These are phyloP conservation scores for Empidonax traillii DNA, from an alignment of 2,113 vertebrate genomes.

Conservation along the genomic window DNA sequence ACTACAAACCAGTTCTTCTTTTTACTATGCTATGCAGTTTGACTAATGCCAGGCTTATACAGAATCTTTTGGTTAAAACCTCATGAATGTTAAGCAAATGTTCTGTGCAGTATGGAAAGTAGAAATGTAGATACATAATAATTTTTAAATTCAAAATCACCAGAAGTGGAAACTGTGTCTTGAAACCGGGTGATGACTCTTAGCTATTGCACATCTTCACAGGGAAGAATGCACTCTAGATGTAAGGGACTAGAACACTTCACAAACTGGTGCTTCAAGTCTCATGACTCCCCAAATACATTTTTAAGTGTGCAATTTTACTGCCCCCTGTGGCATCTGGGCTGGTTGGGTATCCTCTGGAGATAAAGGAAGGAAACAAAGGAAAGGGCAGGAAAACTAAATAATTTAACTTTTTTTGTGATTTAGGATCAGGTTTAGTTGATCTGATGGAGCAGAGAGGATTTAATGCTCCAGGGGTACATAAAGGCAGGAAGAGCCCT, in stretches of 20 bases:
- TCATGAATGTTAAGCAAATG: background rate
- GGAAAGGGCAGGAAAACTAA: background rate
- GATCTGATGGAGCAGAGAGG: background rate
- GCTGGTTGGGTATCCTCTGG: background rate
- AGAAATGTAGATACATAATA: background rate
- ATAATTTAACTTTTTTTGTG: background rate
- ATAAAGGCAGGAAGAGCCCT: slow-evolving; percentile 51
- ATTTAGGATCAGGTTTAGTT: background rate
- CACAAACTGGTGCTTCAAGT: background rate
- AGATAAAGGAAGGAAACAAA: background rate
- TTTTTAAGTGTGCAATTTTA: background rate
- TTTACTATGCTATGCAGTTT: rapidly evolving
- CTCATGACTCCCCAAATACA: background rate
- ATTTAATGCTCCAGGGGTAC: background rate
- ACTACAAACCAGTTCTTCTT: background rate
- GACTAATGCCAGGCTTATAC: background rate
- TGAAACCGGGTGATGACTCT: background rate
- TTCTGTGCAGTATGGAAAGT: background rate
- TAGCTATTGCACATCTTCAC: background rate
- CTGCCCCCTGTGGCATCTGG: slow-evolving; percentile 20
- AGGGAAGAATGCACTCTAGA: background rate
- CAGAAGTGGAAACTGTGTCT: background rate
- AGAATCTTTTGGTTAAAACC: background rate
- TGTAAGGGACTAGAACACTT: background rate
- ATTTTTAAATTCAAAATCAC: background rate